phyloP scores from a whole-genome alignment of 2,888 invertebrate genomes.

The Lasiommata megera region DNA sequence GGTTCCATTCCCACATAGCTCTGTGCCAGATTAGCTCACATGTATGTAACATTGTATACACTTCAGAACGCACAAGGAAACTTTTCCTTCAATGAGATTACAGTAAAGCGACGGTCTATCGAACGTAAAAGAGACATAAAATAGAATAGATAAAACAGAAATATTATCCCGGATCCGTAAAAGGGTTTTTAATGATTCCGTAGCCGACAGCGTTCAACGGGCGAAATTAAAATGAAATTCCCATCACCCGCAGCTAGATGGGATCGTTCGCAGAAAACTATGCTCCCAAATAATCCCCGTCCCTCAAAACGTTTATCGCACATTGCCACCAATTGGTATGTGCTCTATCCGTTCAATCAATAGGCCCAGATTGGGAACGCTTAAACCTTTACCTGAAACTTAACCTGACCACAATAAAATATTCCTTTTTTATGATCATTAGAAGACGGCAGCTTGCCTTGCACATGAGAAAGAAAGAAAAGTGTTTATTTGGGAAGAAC shows the following conservation, averaged over 20 bases:
- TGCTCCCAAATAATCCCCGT: conserved; percentile 13
- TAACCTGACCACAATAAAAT: too few species aligned
- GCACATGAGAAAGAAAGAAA: too few species aligned
- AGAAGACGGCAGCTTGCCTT: too few species aligned
- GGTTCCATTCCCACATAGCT: too few species aligned
- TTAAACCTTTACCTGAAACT: too few species aligned
- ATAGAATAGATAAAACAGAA: conserved; percentile 5
- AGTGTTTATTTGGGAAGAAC: too few species aligned
- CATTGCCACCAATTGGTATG: too few species aligned
- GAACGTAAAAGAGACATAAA: conserved; percentile 6
- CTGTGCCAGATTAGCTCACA: too few species aligned
- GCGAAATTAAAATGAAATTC: conserved; percentile 11
- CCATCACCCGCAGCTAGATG: conserved; percentile 9
- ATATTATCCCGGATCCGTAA: conserved; percentile 10
- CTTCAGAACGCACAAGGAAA: not conserved
- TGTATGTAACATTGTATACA: not conserved
- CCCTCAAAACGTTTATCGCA: not conserved
- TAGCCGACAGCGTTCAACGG: conserved; percentile 8
- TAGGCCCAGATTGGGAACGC: too few species aligned
- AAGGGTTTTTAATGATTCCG: conserved; percentile 7
- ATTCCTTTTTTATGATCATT: too few species aligned
- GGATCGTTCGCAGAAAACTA: conserved; percentile 15
- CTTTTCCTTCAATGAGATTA: not conserved
- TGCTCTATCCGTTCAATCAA: too few species aligned
- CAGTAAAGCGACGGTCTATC: not conserved